Evolutionary conservation across 2,113 vertebrate genomes (phyloP).

Genomic region (Phalacrocorax aristotelis): DNA sequence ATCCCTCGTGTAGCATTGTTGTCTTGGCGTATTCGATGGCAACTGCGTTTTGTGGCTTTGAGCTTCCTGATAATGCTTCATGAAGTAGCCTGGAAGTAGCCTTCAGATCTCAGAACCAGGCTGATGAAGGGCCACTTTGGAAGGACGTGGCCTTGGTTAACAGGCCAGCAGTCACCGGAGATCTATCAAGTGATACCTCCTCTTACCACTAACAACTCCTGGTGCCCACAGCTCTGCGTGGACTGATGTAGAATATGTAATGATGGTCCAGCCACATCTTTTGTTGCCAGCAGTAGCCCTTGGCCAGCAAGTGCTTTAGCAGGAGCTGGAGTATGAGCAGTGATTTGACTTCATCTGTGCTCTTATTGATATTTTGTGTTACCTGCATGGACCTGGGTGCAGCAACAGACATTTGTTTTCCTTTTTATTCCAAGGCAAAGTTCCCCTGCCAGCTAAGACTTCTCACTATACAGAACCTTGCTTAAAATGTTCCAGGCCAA

Average conservation of each 20-base stretch:
- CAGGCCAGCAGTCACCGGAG: not conserved
- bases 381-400: not conserved
- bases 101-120: not conserved
- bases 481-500: not conserved
- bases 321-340: not conserved
- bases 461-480: not conserved
- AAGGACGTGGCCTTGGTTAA: not conserved
- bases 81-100: not conserved
- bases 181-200: not conserved
- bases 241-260: not conserved
- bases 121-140: not conserved
- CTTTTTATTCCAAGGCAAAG: not conserved
- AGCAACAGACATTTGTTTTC: not conserved
- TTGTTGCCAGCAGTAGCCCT: not conserved
- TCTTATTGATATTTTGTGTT: not conserved
- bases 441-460: not conserved
- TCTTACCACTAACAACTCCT: not conserved
- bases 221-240: not conserved
- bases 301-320: not conserved
- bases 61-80: not conserved
- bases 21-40: rapidly evolving
- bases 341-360: not conserved
- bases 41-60: not conserved
- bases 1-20: not conserved
- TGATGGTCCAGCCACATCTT: not conserved